A percentile compares a stretch with the other conserved stretches of the same genome.
Evolutionary conservation across 2,797 vertebrate genomes (phyloP).

Genomic region (Tachyglossus aculeatus): DNA sequence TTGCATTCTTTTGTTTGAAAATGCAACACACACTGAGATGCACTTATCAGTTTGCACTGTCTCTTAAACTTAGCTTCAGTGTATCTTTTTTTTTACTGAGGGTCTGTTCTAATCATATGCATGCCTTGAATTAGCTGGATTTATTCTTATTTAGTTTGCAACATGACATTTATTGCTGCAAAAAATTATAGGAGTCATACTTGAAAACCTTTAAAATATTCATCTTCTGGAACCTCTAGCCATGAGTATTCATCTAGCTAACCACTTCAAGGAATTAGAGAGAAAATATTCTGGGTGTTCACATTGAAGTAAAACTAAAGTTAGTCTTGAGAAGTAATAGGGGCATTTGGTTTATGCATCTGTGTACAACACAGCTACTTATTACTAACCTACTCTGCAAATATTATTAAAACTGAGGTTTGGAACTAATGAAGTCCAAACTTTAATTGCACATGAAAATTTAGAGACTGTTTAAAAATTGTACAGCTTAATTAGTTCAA

Average conservation of each 20-base stretch:
- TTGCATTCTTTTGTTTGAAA: conserved; percentile 23
- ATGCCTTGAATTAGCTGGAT: conserved; percentile 22
- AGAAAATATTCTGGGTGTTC: not conserved
- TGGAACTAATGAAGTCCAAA: not conserved
- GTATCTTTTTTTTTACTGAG: conserved; percentile 12
- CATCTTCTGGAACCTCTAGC: not conserved
- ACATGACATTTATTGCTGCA: not conserved
- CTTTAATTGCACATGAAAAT: not conserved
- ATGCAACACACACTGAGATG: conserved; percentile 11
- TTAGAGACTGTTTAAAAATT: not conserved
- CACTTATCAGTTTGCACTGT: conserved; percentile 10
- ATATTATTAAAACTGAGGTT: conserved; percentile 16
- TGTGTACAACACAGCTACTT: not conserved
- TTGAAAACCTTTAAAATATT: not conserved
- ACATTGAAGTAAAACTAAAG: not conserved
- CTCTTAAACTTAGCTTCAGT: not conserved
- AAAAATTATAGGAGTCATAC: not conserved
- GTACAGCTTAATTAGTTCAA: not conserved
- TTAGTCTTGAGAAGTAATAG: not conserved
- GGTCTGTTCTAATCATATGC: not conserved
- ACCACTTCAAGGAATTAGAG: not conserved
- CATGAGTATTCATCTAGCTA: not conserved
- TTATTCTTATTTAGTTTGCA: conserved; percentile 17
- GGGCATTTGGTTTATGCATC: not conserved
- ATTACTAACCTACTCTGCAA: not conserved